phyloP scores from a whole-genome alignment of 2,797 vertebrate genomes.

The Phrynocephalus guinanensis region DNA sequence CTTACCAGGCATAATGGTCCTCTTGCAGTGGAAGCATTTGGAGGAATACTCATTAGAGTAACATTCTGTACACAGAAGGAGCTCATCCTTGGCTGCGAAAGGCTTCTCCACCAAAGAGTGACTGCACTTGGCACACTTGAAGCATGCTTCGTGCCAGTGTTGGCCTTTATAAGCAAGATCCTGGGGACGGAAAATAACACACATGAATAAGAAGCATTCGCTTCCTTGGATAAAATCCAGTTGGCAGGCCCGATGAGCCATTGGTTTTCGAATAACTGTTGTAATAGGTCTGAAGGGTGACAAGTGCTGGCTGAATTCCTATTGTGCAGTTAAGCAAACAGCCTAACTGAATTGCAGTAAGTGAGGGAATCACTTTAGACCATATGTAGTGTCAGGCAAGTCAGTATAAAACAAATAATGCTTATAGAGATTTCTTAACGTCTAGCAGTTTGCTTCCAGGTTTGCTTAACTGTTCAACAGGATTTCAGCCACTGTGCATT shows the following conservation, averaged over 20 bases:
- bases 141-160: constrained; percentile 96
- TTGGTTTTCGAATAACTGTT: background rate
- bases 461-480: too few species aligned
- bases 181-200: constrained; percentile 74
- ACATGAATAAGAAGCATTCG: constrained; percentile 57
- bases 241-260: background rate
- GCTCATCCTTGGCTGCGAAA: constrained; percentile 93
- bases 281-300: background rate
- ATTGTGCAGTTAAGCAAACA: too few species aligned
- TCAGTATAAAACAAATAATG: too few species aligned
- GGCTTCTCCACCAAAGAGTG: constrained; percentile 93
- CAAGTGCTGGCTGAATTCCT: too few species aligned
- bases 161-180: constrained; percentile 93
- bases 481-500: too few species aligned
- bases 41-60: constrained; percentile 92
- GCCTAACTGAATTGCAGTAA: background rate
- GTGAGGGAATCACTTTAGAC: background rate
- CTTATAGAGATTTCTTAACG: too few species aligned
- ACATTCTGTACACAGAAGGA: constrained; percentile 92
- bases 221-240: background rate
- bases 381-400: too few species aligned
- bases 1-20: constrained; percentile 94
- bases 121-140: constrained; percentile 90
- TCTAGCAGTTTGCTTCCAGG: too few species aligned
- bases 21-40: constrained; percentile 93